Conservation (phyloP, 2,888 invertebrate species). For the Philaethria dido region DNA sequence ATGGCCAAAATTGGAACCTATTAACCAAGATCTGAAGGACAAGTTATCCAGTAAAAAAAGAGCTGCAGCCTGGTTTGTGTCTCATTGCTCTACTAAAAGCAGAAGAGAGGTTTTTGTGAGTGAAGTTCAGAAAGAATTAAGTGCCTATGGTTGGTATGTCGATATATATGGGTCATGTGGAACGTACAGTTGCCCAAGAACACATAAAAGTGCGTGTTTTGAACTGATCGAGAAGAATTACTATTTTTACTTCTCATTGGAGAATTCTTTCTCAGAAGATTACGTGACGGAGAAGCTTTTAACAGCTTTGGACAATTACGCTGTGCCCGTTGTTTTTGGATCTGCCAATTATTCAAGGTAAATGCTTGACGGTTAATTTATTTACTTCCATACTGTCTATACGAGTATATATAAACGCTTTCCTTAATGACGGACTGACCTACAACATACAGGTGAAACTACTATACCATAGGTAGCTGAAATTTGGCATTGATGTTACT, state of each 20-base stretch:
- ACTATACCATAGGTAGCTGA: too few relatives aligned
- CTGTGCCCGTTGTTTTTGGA: constrained; percentile 85
- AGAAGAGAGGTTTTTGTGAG: constrained; percentile 43
- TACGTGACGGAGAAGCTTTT: constrained; percentile 55
- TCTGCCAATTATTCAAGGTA: constrained; percentile 79
- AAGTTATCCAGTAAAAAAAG: constrained; percentile 49
- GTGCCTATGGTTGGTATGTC: constrained; percentile 41
- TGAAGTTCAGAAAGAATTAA: constrained; percentile 42
- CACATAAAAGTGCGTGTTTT: constrained; percentile 39
- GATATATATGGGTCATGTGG: constrained; percentile 53
- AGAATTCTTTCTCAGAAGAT: constrained; percentile 53
- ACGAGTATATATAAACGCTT: too few relatives aligned
- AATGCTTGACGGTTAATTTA: neutral
- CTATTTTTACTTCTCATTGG: constrained; percentile 53
- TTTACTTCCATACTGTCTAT: too few relatives aligned
- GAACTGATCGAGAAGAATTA: constrained; percentile 48
- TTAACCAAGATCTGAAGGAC: constrained; percentile 43
- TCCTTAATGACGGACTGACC: too few relatives aligned
- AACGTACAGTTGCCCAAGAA: constrained; percentile 42
- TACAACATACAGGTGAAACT: too few relatives aligned
- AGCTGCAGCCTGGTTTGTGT: constrained; percentile 54
- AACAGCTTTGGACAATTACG: constrained; percentile 73
- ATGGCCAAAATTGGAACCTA: constrained; percentile 46
- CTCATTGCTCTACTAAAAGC: constrained; percentile 48
- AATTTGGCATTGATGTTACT: too few relatives aligned